phyloP scores from a whole-genome alignment of 2,888 invertebrate species.

The Digitonthophagus gazella region DNA sequence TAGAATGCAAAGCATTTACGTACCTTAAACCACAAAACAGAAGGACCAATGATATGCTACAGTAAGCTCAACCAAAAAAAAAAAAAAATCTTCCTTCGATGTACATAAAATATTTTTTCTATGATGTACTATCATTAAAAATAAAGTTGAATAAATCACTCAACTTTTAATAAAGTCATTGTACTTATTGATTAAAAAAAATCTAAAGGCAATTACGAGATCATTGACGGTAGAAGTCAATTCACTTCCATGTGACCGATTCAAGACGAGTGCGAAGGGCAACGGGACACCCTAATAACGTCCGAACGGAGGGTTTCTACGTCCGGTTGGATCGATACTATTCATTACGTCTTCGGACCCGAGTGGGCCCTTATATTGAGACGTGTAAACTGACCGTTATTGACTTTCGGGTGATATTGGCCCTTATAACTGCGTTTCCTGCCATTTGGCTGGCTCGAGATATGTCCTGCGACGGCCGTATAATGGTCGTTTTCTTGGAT shows the following conservation, averaged over 20 bases:
- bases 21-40: neutral
- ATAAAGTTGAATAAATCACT: no score
- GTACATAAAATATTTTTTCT: neutral
- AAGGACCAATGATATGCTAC: neutral
- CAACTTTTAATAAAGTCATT: no score
- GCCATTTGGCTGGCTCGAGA: slow-evolving; percentile 38
- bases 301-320: neutral
- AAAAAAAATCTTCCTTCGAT: no score
- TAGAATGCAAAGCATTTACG: slow-evolving; percentile 9
- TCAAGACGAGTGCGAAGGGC: neutral
- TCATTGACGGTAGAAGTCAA: neutral
- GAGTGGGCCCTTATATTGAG: slow-evolving; percentile 44
- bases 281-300: neutral
- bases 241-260: slow-evolving; percentile 10
- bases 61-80: neutral
- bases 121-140: no score
- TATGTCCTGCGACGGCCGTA: slow-evolving; percentile 23
- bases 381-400: slow-evolving; percentile 49
- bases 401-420: slow-evolving; percentile 45
- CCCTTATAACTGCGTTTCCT: slow-evolving; percentile 43
- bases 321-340: slow-evolving; percentile 38
- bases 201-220: neutral
- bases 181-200: no score
- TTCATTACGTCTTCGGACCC: slow-evolving; percentile 44
- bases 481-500: slow-evolving; percentile 5